Conservation (phyloP, 2,113 vertebrate species). For the Salvelinus alpinus region DNA sequence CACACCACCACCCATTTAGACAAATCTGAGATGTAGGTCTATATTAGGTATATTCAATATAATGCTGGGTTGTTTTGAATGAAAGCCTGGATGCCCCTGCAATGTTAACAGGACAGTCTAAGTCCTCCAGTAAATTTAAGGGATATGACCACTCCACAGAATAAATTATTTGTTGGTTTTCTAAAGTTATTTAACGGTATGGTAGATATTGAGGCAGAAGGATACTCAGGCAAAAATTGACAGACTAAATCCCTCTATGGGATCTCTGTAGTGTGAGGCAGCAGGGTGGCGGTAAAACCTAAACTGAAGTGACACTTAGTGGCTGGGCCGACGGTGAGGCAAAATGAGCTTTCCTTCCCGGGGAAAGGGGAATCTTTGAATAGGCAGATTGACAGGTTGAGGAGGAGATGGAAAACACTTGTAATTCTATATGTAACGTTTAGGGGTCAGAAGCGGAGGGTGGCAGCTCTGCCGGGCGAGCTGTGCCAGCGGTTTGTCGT, state of each 20-base stretch:
- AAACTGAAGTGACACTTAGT: constrained; percentile 73
- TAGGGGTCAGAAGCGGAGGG: constrained; percentile 53
- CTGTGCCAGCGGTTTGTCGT: constrained; percentile 12
- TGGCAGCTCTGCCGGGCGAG: constrained; percentile 38
- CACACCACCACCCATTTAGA: constrained; percentile 1
- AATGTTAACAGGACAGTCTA: constrained; percentile 61
- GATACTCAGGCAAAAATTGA: too few relatives aligned
- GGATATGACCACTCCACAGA: too few relatives aligned
- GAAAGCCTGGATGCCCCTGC: constrained; percentile 33
- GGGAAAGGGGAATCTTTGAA: constrained; percentile 63
- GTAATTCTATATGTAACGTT: constrained; percentile 46
- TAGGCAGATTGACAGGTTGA: constrained; percentile 68
- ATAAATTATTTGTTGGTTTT: too few relatives aligned
- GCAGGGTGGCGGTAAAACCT: constrained; percentile 57
- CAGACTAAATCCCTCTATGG: constrained; percentile 23
- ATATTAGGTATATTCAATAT: too few relatives aligned
- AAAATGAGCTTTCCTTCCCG: constrained; percentile 60
- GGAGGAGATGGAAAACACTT: constrained; percentile 68
- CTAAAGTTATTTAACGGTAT: constrained; percentile 32
- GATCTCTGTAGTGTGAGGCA: constrained; percentile 47
- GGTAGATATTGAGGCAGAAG: constrained; percentile 9
- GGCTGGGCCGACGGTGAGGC: constrained; percentile 53
- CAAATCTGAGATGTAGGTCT: background rate
- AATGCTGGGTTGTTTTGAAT: constrained; percentile 36
- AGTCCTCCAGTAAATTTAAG: constrained; percentile 2